Base-by-base conservation (phyloP, 1,140 invertebrate genomes). In the Pygmarrhopalites habei region DNA sequence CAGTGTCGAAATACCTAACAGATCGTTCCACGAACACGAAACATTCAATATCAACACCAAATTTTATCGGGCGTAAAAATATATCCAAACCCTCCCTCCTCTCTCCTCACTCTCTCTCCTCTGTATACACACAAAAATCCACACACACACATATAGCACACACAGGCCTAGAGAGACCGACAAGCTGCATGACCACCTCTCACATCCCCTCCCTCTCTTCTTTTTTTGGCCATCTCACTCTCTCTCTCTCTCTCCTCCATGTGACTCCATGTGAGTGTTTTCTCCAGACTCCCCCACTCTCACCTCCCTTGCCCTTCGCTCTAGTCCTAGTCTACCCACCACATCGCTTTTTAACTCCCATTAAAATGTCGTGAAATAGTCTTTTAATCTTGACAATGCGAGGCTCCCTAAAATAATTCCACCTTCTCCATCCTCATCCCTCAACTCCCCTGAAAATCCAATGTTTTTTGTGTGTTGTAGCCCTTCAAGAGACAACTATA, bases 1-100 rank as follows among this genome's bases (percentile, higher is more conserved):
- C 46, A 65, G 67, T 66, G 67, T 69, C 67, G 67, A 69, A 69
- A 66, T 69, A 69, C 57, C 64, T 66, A 69, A 69, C 67, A 69
- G 63, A 69, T 66, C 63, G 62, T 69, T 69, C 67, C 60, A 35
- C 32, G 32, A 35, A 65, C 64, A 62, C 62, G 60, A 68, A 65
- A 68, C 67, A 68, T 68, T 68, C 67, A 68, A 68, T 68, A 68
- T 68, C 67, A 68, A 68, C 67, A 68, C 67, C 62, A 68, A 68
- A 65, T 68, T 68, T 68, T 68, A 68, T 68, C 63, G 67, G 63
- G 59, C 67, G 60, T 68, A 63, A 68, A 68, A 68, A 68, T 64
- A 62, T 68, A 63, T 68, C 46, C 65, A 56, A 46, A 44, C 64
- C 28, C 60, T 60, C 26, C 15, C 58, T 51, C 44, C 39, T 46